Evolutionary conservation across 1,140 invertebrate species (phyloP), one percentile per base, ranked within the genome.

Genomic region (Zaprionus gabonicus): DNA sequence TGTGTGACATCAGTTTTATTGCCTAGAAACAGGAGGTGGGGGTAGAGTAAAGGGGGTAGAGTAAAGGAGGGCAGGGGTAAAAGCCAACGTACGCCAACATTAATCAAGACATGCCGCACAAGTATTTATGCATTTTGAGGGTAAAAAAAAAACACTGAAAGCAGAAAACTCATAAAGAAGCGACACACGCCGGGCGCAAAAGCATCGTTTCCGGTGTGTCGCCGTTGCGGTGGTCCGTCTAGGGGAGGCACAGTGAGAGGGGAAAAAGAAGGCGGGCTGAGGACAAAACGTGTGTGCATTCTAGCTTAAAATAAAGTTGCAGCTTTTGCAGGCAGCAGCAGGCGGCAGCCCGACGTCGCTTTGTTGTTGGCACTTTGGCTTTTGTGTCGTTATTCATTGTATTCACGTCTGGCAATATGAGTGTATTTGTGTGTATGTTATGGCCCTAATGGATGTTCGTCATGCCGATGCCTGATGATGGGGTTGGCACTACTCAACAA

Each of bases 301-400:
- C 76, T 90, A 90, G 86, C 85, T 84, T 90, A 81, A 90, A 90
- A 85, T 91, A 85, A 90, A 90, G 81, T 90, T 90, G 86, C 85
- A 90, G 81, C 78, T 58, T 67, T 70, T 46, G 41, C 41, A 46
- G 41, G n/a, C 41, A 46, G n/a, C 41, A 46, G 63, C 63, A 17
- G 58, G 67, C 80, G 68, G 64, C 71, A 69, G 63, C 41, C 15
- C 28, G 10, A 17, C 23, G 17, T 44, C 53, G 46, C 36, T 59
- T 79, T 81, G 77, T 72, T 73, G 73, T 77, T 82, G 72, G 81
- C 85, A 84, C 75, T 92, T 92, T 82, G 91, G 80, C 91, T 91
- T 92, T 92, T 92, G 83, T 92, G 82, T 88, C 76, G 75, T 81
- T 83, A 76, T 88, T 92, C 88, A 87, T 92, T 91, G 82, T 79